Conservation (phyloP, 2,113 vertebrate species). For the Eulacestoma nigropectus region DNA sequence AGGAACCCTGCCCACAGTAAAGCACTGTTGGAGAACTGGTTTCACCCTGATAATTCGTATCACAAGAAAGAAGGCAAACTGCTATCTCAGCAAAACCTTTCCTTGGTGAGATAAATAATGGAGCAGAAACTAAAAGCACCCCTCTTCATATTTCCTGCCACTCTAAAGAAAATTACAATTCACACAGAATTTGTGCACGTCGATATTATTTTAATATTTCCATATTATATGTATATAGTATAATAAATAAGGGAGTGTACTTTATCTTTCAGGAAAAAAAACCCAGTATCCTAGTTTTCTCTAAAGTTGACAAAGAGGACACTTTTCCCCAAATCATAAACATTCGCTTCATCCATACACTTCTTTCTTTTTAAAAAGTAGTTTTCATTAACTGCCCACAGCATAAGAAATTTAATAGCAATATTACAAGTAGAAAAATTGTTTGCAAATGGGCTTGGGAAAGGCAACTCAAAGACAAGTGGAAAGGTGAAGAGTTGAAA, state of each 20-base stretch:
- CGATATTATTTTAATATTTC: neutral
- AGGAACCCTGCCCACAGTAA: neutral
- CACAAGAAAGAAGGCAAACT: neutral
- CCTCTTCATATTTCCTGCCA: rapidly evolving
- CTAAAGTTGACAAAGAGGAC: neutral
- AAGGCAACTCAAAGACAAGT: constrained; percentile 56
- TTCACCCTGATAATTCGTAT: neutral
- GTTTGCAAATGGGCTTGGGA: neutral
- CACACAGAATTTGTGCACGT: neutral
- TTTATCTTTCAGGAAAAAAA: neutral
- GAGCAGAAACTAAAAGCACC: neutral
- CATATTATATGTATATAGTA: neutral
- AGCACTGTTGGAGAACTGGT: no score
- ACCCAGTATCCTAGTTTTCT: neutral
- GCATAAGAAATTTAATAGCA: neutral
- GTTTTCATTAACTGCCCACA: neutral
- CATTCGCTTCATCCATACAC: neutral
- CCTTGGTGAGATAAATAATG: neutral
- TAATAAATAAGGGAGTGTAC: neutral
- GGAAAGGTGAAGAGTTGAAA: constrained; percentile 53
- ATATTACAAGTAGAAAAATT: neutral
- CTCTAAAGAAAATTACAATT: neutral
- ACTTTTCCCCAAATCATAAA: no score
- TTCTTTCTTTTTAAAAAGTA: neutral
- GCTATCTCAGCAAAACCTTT: neutral